Base-by-base conservation (phyloP, 2,113 vertebrate genomes). In the Cephalopterus ornatus region DNA sequence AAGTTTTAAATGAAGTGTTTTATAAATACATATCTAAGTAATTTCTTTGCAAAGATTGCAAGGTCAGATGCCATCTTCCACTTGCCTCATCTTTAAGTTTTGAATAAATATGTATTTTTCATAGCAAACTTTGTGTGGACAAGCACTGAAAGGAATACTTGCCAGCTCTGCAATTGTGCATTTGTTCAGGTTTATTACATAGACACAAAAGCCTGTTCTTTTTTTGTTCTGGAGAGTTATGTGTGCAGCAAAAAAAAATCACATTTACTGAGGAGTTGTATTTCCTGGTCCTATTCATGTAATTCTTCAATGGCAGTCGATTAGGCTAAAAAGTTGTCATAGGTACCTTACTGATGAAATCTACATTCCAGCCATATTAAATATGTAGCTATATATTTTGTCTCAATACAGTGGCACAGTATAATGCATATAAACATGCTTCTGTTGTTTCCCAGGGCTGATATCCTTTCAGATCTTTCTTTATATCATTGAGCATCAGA, bases 271-370 rank as follows among this genome's bases (percentile, higher is more conserved):
- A 59, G 37, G 71, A 75, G 16, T 6, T 46, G 18, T 75, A 5
- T 4, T 55, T 86, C 27, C 47, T 67, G 8, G 21, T 56, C 20
- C 5, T 44, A 3, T 41, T 22, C 0, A 0, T 20, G 4, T 55
- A 56, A 63, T n/a, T 35, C 47, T 94, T 91, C 17, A 53, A 3
- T 47, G 12, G 12, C 35, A 78, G 23, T 39, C 27, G 12, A 59
- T 50, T 33, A 67, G 0, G 1, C 39, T 33, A 63, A 71, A 42
- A 85, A 28, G 9, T 44, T 79, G 27, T 59, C 39, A 72, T 9
- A 42, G 24, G 24, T 12, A 15, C 6, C 5, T 83, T 65, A 32
- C 12, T 83, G 22, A 33, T 44, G 39, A 70, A 81, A 65, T 49
- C 27, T 13, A 41, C 2, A 30, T 68, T 47, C 6, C 49, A 88